These are phyloP conservation scores for Drosophila algonquin DNA, from an alignment of 2,888 invertebrate genomes.

Conservation along the genomic window DNA sequence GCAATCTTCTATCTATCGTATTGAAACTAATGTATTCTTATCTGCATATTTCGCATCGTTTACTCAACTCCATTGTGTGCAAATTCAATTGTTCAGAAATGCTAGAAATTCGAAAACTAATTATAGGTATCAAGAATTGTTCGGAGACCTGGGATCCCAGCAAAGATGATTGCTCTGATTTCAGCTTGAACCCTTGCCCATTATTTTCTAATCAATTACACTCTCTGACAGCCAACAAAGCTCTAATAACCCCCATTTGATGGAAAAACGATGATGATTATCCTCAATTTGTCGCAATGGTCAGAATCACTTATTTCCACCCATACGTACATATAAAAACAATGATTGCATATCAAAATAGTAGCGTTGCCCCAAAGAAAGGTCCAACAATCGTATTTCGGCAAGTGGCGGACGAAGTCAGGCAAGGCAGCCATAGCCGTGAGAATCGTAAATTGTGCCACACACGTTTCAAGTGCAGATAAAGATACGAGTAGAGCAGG, in stretches of 20 bases:
- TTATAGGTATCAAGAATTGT: not conserved
- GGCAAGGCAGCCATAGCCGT: constrained; percentile 5
- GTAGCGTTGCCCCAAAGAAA: constrained; percentile 2
- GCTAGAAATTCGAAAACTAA: not conserved
- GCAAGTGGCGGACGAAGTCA: not conserved
- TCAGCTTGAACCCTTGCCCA: constrained; percentile 13
- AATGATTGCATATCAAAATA: constrained; percentile 16
- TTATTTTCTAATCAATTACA: constrained; percentile 60
- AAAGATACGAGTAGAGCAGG: constrained; percentile 26
- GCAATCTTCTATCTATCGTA: constrained; percentile 24
- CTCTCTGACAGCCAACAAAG: constrained; percentile 18
- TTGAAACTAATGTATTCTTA: constrained; percentile 27
- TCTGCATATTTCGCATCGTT: constrained; percentile 29
- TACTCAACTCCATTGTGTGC: constrained; percentile 34
- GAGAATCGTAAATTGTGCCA: constrained; percentile 42
- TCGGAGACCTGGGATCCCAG: not conserved
- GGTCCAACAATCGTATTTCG: not conserved
- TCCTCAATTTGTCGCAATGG: constrained; percentile 19
- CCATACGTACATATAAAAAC: too few species aligned
- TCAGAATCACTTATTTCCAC: constrained; percentile 15
- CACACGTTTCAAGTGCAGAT: constrained; percentile 26
- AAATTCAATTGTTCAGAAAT: constrained; percentile 17
- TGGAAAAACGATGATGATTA: constrained; percentile 35
- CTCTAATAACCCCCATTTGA: constrained; percentile 33
- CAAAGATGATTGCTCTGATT: not conserved